Evolutionary conservation across 2,113 vertebrate genomes (phyloP).

Genomic region (Theropithecus gelada): DNA sequence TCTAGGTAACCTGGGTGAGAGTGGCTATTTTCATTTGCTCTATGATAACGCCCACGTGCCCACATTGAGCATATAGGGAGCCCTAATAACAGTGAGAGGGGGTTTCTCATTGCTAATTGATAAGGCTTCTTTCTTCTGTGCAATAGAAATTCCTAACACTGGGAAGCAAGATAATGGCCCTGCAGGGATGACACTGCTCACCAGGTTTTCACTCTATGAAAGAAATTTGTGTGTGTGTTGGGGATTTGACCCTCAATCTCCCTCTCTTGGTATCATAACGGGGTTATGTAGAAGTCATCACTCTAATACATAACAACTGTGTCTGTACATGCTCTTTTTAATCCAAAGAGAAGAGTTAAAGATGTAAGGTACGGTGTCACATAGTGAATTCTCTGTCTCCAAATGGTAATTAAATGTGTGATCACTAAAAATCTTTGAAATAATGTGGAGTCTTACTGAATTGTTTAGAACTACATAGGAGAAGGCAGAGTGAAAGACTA

Average conservation of each 20-base stretch:
- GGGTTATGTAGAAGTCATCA: not conserved
- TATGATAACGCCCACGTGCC: not conserved
- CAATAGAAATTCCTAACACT: accelerated
- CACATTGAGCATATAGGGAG: too few species aligned
- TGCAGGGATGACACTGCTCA: not conserved
- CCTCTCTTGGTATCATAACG: not conserved
- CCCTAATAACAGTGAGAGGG: not conserved
- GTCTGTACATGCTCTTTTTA: not conserved
- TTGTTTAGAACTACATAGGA: not conserved
- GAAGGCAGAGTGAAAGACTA: not conserved
- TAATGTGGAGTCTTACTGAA: not conserved
- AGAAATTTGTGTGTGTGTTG: not conserved
- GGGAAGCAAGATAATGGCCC: accelerated
- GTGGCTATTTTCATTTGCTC: not conserved
- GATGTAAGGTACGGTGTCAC: not conserved
- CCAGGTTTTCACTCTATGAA: not conserved
- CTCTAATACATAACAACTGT: not conserved
- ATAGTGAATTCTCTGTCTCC: not conserved
- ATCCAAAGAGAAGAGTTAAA: not conserved
- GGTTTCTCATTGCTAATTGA: not conserved
- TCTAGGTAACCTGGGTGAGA: not conserved
- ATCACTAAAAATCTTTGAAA: not conserved
- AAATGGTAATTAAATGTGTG: not conserved
- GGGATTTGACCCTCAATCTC: not conserved
- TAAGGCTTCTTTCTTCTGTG: not conserved